phyloP scores from a whole-genome alignment of 2,797 vertebrate species.

The Falco biarmicus region DNA sequence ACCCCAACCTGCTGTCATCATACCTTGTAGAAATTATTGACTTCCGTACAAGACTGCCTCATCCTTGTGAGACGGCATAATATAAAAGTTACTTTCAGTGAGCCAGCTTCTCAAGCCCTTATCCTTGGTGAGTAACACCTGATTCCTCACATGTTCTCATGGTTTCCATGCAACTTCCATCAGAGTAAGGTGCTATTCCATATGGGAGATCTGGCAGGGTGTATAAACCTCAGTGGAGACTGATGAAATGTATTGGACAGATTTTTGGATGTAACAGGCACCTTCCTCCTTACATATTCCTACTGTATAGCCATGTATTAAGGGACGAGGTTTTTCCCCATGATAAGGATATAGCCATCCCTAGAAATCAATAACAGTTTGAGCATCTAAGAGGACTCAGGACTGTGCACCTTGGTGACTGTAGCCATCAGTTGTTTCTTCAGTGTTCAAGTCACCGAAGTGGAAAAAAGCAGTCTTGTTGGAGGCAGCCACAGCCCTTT shows the following conservation, averaged over 20 bases:
- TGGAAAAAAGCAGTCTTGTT: not conserved
- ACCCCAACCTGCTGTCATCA: not conserved
- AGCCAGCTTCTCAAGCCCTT: not conserved
- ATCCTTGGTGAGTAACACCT: not conserved
- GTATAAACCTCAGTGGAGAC: not conserved
- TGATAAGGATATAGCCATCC: not conserved
- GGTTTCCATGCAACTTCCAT: not conserved
- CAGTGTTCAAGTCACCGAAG: not conserved
- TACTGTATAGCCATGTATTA: not conserved
- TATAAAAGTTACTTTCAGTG: not conserved
- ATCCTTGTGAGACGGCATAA: slow-evolving; percentile 11
- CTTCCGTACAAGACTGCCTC: slow-evolving; percentile 21
- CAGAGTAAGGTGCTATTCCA: not conserved
- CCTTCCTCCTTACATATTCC: not conserved
- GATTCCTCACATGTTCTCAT: not conserved
- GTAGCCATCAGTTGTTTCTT: not conserved
- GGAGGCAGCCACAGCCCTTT: not conserved
- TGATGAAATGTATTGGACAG: not conserved
- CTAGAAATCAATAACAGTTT: not conserved
- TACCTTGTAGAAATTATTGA: slow-evolving; percentile 32
- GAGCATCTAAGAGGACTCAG: not conserved
- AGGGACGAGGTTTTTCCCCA: not conserved
- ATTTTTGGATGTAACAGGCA: not conserved
- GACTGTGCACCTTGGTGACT: not conserved
- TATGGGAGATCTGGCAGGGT: not conserved